Percentiles rank a stretch among this genome's conserved stretches.
Conservation (phyloP, 2,888 invertebrate genomes). For the Microplitis deprimator region DNA sequence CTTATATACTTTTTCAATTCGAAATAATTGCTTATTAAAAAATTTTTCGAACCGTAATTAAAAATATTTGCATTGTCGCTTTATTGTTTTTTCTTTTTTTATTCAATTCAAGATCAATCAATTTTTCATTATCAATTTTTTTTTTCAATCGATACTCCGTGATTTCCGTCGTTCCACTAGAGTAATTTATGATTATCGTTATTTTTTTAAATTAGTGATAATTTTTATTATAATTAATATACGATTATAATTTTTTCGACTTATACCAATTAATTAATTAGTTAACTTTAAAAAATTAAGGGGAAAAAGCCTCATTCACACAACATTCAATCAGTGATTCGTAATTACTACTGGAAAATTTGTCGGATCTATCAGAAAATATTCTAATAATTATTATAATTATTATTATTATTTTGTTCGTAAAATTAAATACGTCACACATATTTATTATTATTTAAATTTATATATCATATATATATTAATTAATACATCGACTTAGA, state of each 20-base stretch:
- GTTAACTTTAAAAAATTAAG: neutral
- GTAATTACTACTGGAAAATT: constrained; percentile 40
- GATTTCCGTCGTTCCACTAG: constrained; percentile 44
- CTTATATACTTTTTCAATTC: constrained; percentile 40
- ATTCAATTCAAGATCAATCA: neutral
- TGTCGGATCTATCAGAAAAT: constrained; percentile 15
- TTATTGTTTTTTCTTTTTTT: constrained; percentile 1
- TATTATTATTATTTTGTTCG: neutral
- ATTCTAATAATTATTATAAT: neutral
- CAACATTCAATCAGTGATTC: constrained; percentile 50
- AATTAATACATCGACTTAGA: too few species aligned
- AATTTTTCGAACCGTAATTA: constrained; percentile 26
- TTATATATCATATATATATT: too few species aligned
- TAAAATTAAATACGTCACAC: neutral
- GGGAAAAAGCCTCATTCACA: constrained; percentile 51
- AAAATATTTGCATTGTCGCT: constrained; percentile 40
- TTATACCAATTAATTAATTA: neutral
- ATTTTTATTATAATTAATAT: neutral
- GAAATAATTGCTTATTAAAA: constrained; percentile 29
- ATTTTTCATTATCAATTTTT: constrained; percentile 21
- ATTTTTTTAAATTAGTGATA: constrained; percentile 21
- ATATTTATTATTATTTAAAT: neutral
- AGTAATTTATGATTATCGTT: constrained; percentile 20
- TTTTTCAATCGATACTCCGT: constrained; percentile 23
- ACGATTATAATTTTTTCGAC: neutral